Conservation (phyloP, 2,113 vertebrate species). For the Phrynosoma blainvillii region DNA sequence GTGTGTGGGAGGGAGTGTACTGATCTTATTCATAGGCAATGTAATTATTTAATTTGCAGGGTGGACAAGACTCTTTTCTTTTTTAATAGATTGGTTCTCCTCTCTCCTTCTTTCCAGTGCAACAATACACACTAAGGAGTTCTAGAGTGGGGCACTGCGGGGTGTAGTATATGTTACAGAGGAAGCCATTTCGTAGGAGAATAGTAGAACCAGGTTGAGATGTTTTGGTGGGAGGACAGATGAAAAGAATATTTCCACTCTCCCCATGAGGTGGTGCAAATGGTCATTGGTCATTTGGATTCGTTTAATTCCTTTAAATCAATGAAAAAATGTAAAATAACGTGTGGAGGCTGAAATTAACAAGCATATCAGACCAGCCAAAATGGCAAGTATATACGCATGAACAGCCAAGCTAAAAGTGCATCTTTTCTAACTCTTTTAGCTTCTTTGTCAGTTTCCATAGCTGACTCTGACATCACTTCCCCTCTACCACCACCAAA, state of each 20-base stretch:
- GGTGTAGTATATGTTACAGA: slow-evolving; percentile 43
- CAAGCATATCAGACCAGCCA: not conserved
- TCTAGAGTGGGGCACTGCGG: not conserved
- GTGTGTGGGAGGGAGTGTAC: slow-evolving; percentile 22
- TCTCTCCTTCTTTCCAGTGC: slow-evolving; percentile 45
- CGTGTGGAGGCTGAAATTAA: not conserved
- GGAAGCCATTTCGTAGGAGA: not conserved
- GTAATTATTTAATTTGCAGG: slow-evolving; percentile 76
- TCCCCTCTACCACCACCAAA: not conserved
- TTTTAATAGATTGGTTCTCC: not conserved
- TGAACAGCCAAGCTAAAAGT: not conserved
- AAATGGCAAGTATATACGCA: not conserved
- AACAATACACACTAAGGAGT: slow-evolving; percentile 18
- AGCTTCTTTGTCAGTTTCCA: slow-evolving; percentile 10
- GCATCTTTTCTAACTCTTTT: slow-evolving; percentile 27
- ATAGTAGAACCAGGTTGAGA: not conserved
- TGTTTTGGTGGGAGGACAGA: not conserved
- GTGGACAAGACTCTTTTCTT: slow-evolving; percentile 63
- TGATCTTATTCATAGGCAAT: slow-evolving; percentile 77
- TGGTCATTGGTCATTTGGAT: not conserved
- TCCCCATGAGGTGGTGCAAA: not conserved
- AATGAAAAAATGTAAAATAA: not conserved
- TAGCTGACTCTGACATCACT: not conserved
- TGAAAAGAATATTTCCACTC: not conserved
- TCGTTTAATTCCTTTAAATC: not conserved